A percentile compares a stretch with the other conserved stretches of the same genome.
phyloP scores from a whole-genome alignment of 2,888 invertebrate species.

The Spatulosminthurus flaviceps region DNA sequence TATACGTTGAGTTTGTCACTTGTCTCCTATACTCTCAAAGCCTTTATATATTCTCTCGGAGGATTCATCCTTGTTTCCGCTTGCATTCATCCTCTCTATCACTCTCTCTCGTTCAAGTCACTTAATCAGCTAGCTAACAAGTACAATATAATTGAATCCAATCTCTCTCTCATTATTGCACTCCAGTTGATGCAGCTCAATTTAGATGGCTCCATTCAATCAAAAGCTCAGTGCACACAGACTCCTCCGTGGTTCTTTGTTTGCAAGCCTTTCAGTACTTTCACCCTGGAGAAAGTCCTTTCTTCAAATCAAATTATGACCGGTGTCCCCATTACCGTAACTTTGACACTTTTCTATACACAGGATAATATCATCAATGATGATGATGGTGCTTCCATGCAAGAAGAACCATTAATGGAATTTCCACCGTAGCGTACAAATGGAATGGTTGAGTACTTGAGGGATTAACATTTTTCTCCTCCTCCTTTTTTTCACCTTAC shows the following conservation, averaged over 20 bases:
- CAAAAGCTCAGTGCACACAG: too few species aligned
- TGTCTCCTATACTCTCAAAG: too few species aligned
- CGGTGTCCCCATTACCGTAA: not conserved
- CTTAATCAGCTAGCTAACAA: constrained; percentile 8
- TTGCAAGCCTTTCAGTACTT: too few species aligned
- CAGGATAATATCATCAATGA: not conserved
- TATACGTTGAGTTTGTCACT: constrained; percentile 1
- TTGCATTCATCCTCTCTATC: not conserved
- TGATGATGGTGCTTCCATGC: too few species aligned
- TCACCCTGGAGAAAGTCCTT: too few species aligned
- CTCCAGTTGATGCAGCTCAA: not conserved
- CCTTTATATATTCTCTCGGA: not conserved
- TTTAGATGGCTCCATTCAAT: not conserved
- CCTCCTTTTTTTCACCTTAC: too few species aligned
- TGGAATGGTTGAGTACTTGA: not conserved
- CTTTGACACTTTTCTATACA: not conserved
- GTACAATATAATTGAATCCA: constrained; percentile 16
- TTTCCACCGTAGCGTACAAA: not conserved
- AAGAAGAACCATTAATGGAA: not conserved
- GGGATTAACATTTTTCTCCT: not conserved
- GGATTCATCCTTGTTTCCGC: not conserved
- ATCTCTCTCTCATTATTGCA: constrained; percentile 9
- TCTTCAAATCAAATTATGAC: not conserved
- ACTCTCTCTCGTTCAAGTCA: not conserved
- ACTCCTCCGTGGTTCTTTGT: too few species aligned